phyloP scores from a whole-genome alignment of 2,113 vertebrate genomes.

The Ramphastos sulfuratus region DNA sequence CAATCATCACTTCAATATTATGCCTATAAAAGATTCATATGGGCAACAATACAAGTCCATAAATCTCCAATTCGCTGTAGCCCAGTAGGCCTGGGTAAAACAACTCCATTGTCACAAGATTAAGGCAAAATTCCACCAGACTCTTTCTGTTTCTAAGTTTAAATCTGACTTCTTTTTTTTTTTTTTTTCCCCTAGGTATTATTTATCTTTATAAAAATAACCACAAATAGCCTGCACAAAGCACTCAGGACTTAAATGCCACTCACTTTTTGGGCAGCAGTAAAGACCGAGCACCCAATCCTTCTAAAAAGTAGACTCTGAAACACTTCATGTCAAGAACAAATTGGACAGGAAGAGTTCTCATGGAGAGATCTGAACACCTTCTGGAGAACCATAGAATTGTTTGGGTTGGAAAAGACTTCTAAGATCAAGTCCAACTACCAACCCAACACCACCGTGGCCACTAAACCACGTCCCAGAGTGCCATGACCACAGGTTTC shows the following conservation, averaged over 20 bases:
- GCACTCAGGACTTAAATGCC: background rate
- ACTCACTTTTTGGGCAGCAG: background rate
- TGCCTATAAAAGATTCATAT: conserved; percentile 30
- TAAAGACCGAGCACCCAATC: background rate
- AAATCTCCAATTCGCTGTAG: background rate
- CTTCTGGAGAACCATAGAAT: too few relatives aligned
- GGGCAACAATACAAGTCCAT: conserved; percentile 4
- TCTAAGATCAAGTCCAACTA: too few relatives aligned
- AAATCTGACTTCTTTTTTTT: background rate
- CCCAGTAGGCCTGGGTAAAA: background rate
- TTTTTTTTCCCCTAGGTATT: background rate
- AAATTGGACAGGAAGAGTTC: background rate
- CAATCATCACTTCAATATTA: conserved; percentile 37
- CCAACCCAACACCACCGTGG: too few relatives aligned
- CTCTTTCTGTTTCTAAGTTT: background rate
- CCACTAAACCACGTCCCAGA: too few relatives aligned
- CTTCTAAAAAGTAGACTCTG: fast-evolving
- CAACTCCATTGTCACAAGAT: fast-evolving
- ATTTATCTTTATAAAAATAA: background rate
- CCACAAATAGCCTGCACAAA: background rate
- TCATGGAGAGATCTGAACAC: background rate
- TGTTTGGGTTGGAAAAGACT: too few relatives aligned
- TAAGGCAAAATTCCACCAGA: background rate
- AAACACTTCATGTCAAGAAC: background rate
- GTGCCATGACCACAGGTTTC: too few relatives aligned